These are phyloP conservation scores for Clupea harengus DNA, from an alignment of 2,113 vertebrate genomes.

Conservation along the genomic window DNA sequence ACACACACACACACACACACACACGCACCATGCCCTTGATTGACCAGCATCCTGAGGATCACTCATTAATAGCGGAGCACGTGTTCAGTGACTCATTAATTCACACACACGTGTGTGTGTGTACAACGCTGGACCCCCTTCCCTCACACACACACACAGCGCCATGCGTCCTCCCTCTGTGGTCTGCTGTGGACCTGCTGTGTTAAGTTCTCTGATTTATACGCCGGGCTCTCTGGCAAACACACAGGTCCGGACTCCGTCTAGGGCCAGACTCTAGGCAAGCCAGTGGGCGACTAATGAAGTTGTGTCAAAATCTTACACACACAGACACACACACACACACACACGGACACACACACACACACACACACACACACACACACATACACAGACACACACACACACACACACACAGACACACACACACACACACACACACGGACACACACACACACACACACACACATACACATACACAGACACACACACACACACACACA, in stretches of 20 bases:
- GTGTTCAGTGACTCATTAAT: constrained; percentile 55
- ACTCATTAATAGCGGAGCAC: constrained; percentile 51
- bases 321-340: background rate
- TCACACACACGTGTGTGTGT: constrained; percentile 44
- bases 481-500: too few relatives aligned
- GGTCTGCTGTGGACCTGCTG: constrained; percentile 38
- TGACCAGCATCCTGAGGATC: constrained; percentile 40
- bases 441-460: too few relatives aligned
- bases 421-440: too few relatives aligned
- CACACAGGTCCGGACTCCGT: constrained; percentile 15
- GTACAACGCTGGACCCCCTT: constrained; percentile 35
- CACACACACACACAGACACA: too few relatives aligned
- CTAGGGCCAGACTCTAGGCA: constrained; percentile 34
- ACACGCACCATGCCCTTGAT: constrained; percentile 44
- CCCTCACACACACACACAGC: constrained; percentile 30
- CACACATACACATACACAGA: too few relatives aligned
- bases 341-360: background rate
- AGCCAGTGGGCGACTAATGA: constrained; percentile 56
- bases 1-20: background rate
- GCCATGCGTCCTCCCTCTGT: background rate
- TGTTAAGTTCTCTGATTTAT: constrained; percentile 54
- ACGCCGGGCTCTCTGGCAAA: constrained; percentile 47
- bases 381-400: too few relatives aligned
- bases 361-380: background rate
- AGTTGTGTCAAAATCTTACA: constrained; percentile 42